Evolutionary conservation across 2,888 invertebrate species (phyloP).

Genomic region (Pandemis heparana): DNA sequence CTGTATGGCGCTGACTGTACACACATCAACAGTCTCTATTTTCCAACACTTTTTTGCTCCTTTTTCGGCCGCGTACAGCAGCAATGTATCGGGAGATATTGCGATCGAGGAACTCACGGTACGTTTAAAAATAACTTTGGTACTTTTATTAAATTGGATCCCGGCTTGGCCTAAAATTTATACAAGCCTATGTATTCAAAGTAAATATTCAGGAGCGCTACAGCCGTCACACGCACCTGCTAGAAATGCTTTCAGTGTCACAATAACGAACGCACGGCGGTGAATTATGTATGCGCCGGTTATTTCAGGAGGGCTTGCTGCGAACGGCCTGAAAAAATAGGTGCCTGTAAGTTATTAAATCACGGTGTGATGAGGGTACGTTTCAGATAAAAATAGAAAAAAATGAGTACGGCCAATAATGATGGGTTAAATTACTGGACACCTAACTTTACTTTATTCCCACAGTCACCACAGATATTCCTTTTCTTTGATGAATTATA

Average conservation of each 20-base stretch:
- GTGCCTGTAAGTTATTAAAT: conserved; percentile 13
- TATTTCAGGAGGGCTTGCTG: conserved; percentile 16
- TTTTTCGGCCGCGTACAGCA: too few species aligned
- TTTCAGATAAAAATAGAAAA: neutral
- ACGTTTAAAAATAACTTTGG: neutral
- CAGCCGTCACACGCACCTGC: conserved; percentile 24
- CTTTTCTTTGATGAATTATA: neutral
- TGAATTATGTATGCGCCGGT: conserved; percentile 28
- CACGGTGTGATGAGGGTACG: neutral
- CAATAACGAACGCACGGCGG: conserved; percentile 17
- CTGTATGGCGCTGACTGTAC: too few species aligned
- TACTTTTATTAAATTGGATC: neutral
- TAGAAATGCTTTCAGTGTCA: conserved; percentile 14
- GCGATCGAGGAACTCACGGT: too few species aligned
- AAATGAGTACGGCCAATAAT: neutral
- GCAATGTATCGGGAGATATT: too few species aligned
- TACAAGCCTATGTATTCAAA: conserved; percentile 16
- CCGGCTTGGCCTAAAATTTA: neutral
- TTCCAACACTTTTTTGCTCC: too few species aligned
- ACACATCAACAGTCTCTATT: too few species aligned
- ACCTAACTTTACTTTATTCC: too few species aligned
- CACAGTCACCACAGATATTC: neutral
- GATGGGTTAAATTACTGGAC: neutral
- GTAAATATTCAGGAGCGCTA: conserved; percentile 21
- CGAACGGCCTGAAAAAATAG: conserved; percentile 9